These are phyloP conservation scores for Aptenodytes patagonicus DNA, from an alignment of 2,113 vertebrate species.

Conservation along the genomic window DNA sequence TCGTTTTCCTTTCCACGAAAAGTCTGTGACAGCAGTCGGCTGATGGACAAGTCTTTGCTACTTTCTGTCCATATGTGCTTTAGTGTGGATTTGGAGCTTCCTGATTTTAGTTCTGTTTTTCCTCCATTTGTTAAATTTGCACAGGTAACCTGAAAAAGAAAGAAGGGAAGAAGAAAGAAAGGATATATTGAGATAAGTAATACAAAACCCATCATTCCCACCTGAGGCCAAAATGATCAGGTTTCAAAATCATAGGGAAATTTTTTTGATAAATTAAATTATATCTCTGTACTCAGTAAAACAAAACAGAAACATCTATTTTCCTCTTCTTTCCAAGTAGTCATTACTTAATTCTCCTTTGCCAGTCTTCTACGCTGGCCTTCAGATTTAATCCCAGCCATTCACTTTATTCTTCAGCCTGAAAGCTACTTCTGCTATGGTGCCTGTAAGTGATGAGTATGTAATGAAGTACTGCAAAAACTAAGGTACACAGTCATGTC, in stretches of 20 bases:
- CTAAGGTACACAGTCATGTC: not conserved
- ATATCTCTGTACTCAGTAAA: not conserved
- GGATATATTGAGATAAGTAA: not conserved
- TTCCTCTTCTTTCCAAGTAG: not conserved
- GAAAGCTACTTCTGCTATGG: not conserved
- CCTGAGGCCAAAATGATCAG: not conserved
- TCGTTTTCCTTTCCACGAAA: slow-evolving; percentile 93
- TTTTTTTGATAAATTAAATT: not conserved
- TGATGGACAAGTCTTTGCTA: slow-evolving; percentile 97
- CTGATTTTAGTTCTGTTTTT: slow-evolving; percentile 91
- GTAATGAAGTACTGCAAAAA: not conserved
- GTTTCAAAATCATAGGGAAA: not conserved
- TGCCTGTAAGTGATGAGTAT: not conserved
- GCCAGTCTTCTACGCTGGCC: not conserved
- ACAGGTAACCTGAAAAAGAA: slow-evolving; percentile 81
- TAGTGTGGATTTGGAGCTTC: slow-evolving; percentile 90
- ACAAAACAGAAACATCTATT: not conserved
- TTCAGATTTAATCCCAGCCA: not conserved
- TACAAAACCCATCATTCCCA: not conserved
- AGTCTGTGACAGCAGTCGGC: slow-evolving; percentile 96
- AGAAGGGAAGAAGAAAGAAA: slow-evolving; percentile 20
- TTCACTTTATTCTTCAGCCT: not conserved
- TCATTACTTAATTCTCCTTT: not conserved
- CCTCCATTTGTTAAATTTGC: slow-evolving; percentile 85
- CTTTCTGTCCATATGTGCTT: slow-evolving; percentile 99